These are phyloP conservation scores for Apogon hyalosoma DNA, from an alignment of 2,797 vertebrate species.

Conservation along the genomic window DNA sequence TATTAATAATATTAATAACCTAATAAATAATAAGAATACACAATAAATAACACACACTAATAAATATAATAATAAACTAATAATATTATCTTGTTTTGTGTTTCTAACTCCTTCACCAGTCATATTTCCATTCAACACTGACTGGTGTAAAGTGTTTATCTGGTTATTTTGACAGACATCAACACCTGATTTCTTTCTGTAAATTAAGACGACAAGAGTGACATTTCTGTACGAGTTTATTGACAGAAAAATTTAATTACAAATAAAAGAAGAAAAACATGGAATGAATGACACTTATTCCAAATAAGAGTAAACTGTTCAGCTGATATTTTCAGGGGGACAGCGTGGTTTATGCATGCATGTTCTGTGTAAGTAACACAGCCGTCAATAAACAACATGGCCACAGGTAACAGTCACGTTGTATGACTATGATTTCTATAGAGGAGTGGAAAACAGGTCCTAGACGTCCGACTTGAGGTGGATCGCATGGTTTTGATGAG, in stretches of 20 bases:
- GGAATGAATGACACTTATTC: slow-evolving; percentile 11
- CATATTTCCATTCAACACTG: no score
- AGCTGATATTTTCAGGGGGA: background rate
- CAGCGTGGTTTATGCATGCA: slow-evolving; percentile 1
- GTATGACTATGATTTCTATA: slow-evolving; percentile 5
- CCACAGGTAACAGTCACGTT: slow-evolving; percentile 5
- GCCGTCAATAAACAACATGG: background rate
- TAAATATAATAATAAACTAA: no score
- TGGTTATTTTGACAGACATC: background rate
- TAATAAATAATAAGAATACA: no score
- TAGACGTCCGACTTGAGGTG: slow-evolving; percentile 3
- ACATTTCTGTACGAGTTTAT: slow-evolving; percentile 52
- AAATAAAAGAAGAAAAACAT: slow-evolving; percentile 44
- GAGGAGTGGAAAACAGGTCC: slow-evolving; percentile 45
- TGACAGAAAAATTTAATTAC: slow-evolving; percentile 52
- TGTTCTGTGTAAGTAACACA: background rate
- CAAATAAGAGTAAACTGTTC: background rate
- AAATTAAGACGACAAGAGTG: background rate
- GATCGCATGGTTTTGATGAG: slow-evolving; percentile 35
- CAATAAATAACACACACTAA: no score
- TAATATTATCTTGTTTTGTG: no score
- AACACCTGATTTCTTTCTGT: background rate
- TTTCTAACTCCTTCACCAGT: no score
- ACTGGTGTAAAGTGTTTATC: no score
- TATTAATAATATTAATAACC: no score